Base-by-base conservation (phyloP, 1,140 invertebrate genomes). In the Microplitis demolitor region DNA sequence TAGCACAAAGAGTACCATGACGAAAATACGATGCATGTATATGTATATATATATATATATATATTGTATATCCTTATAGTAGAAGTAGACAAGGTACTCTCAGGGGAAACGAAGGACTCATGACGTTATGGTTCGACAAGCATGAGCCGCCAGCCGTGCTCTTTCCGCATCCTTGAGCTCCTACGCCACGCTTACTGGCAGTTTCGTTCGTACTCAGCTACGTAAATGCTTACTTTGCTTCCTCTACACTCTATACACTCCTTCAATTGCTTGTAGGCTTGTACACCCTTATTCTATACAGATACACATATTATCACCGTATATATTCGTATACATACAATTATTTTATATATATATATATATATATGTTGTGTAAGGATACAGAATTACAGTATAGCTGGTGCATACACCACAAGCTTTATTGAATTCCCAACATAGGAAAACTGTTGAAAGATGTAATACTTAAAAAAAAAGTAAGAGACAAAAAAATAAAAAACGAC, bases 121-220 rank as follows among this genome's bases (percentile, higher is more conserved):
- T 64, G 35, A 64, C 62, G 62, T 64, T 64, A 64, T 34, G 62
- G 62, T 64, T 64, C 62, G 62, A 35, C 62, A 64, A 39, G 62
- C 35, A 14, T 37, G 35, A 64, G 37, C 62, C 62, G 62, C 37
- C 62, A 39, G 37, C 34, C 35, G n/a, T 64, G 35, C 33, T 64
- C 62, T 39, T 64, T 64, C 62, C 33, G 62, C 62, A 64, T 64
- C 62, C 62, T 39, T 64, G 62, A 64, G 35, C 35, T 35, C 37
- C 16, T 9, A 64, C 62, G 62, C 37, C 13, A 64, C 37, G 62
- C 58, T 33, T 61, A 61, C 31, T 56, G 53, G n/a, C 53, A 56
- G n/a, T 24, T 56, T 24, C n/a, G n/a, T 56, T 56, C 53, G 35
- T 39, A 39, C 16, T 35, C 8, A 45, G 34, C 62, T 13, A 35